phyloP scores from a whole-genome alignment of 2,888 invertebrate genomes.

The Yponomeuta plumbellus region DNA sequence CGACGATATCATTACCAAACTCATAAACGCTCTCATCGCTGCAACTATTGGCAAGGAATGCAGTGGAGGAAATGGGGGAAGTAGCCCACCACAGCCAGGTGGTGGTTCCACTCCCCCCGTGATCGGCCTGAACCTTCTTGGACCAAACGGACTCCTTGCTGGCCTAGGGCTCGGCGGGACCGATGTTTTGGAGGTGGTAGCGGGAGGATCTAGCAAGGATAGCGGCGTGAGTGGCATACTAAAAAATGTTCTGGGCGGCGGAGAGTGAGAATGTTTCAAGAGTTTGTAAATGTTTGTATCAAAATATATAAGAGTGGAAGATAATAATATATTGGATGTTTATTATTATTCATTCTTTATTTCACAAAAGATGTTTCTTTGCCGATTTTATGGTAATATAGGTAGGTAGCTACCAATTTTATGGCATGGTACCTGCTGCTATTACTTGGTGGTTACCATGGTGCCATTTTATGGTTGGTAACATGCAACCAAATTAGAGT shows the following conservation, averaged over 20 bases:
- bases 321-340: not conserved
- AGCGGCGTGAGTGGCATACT: not conserved
- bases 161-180: slow-evolving; percentile 23
- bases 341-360: too few relatives aligned
- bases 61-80: not conserved
- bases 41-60: slow-evolving; percentile 33
- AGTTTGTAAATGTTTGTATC: not conserved
- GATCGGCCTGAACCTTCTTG: not conserved
- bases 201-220: not conserved
- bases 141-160: slow-evolving; percentile 12
- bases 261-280: not conserved
- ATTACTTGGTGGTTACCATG: too few relatives aligned
- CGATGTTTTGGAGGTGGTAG: not conserved
- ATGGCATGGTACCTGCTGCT: too few relatives aligned
- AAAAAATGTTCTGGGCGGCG: not conserved
- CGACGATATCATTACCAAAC: slow-evolving; percentile 51
- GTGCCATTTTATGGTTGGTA: too few relatives aligned
- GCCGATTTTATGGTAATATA: too few relatives aligned
- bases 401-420: too few relatives aligned
- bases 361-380: too few relatives aligned
- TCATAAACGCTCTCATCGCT: slow-evolving; percentile 52
- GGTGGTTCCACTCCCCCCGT: not conserved
- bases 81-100: too few relatives aligned
- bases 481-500: too few relatives aligned
- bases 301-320: not conserved